Base-by-base conservation (phyloP, 2,113 vertebrate species). In the Pteropus alecto region DNA sequence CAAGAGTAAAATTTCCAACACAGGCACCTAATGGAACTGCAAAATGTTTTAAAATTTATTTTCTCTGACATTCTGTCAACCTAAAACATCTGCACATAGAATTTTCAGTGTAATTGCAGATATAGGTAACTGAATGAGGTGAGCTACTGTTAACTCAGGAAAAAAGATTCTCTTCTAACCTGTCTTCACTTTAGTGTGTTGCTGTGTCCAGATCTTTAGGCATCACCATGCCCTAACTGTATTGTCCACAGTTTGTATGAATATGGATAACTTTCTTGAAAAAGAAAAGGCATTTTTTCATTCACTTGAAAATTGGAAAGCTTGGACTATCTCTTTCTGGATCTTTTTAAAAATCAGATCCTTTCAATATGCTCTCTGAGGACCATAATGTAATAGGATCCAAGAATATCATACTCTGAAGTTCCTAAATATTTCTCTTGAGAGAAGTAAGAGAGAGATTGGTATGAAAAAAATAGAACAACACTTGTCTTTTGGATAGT, bases 291-390 rank as follows among this genome's bases (percentile, higher is more conserved):
- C 4, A 51, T 56, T 93, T 92, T 95, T 43, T 89, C 67, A 94
- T 87, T 95, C 83, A 89, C 46, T 93, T 91, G 76, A n/a, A 97
- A 93, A 93, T 3, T 3, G 22, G 56, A 96, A 94, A 1, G 41
- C 26, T 98, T 77, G 70, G 38, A 61, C 35, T 48, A 0, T 71
- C 71, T 95, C n/a, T 19, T n/a, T 92, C 48, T 97, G 67, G 21
- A 38, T 92, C 46, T 82, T 68, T 4, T 95, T 73, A 16, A 6
- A 0, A 58, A 22, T n/a, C 89, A 96, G 41, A 51, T 67, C 70
- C 16, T 85, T 97, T 79, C 56, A 90, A 14, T 94, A 95, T 95
- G 74, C 3, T 81, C 96, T 96, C 41, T 90, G 51, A 93, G 87
- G 22, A 85, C n/a, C 21, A 94, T 28, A 96, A 18, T 65, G 24